Conservation (phyloP, 2,113 vertebrate species). For the Crotophaga sulcirostris region DNA sequence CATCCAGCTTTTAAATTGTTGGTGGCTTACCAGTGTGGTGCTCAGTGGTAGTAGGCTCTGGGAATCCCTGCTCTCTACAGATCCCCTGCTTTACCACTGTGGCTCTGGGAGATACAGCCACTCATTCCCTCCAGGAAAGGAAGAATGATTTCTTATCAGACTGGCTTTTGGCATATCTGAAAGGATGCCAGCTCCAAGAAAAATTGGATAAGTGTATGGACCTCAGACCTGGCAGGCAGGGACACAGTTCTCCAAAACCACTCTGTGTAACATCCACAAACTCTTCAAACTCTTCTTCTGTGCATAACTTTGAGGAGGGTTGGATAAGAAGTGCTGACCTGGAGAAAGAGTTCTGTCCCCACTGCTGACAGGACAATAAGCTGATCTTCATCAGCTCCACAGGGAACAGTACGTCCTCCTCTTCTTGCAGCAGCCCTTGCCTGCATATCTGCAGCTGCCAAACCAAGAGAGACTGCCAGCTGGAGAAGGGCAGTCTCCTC, state of each 20-base stretch:
- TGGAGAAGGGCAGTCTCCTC: not conserved
- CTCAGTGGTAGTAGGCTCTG: not conserved
- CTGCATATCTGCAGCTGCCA: not conserved
- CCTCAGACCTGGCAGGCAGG: not conserved
- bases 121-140: not conserved
- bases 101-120: not conserved
- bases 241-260: not conserved
- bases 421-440: not conserved
- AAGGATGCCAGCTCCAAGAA: not conserved
- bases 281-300: not conserved
- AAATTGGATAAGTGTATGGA: not conserved
- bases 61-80: not conserved
- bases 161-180: not conserved
- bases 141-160: not conserved
- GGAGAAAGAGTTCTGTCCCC: not conserved
- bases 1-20: not conserved
- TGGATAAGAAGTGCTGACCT: not conserved
- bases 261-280: not conserved
- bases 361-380: not conserved
- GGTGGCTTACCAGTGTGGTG: not conserved
- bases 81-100: not conserved
- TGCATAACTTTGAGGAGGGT: not conserved
- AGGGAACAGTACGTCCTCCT: not conserved
- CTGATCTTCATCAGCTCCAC: not conserved
- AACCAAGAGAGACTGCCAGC: not conserved